Evolutionary conservation across 2,797 vertebrate genomes (phyloP), one percentile per base, ranked within the genome.

Genomic region (Melanotaenia parkinsoni): DNA sequence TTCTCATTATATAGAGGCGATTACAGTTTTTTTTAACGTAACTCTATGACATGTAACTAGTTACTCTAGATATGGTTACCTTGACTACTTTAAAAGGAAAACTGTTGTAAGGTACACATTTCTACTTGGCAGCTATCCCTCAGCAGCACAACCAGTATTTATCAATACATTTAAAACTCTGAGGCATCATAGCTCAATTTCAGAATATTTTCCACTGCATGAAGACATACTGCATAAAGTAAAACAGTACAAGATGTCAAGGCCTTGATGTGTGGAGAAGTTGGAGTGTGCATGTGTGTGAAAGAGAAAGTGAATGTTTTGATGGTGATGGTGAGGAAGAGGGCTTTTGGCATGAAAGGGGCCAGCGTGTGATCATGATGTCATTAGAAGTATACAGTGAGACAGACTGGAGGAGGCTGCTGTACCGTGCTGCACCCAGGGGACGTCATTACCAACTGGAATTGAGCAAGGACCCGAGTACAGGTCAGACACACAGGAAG

Each of bases 371-470:
- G 91, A 94, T 94, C 93, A 94, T 90, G 88, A 92, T 93, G 91
- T 93, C 92, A 94, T 94, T 92, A 94, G 91, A 84, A 89, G 89
- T 81, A 92, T 93, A 85, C 89, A 87, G 89, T 81, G 68, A 93
- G 93, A 92, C 91, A 91, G 92, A 79, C 84, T 60, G 86, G 86
- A 90, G 86, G 85, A 91, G 88, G 86, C 85, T 86, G 84, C 86
- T 80, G 84, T 74, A 76, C 89, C 26, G 76, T 56, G 58, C 81
- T 76, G 47, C 80, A 91, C 93, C 91, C 92, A 64, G 20, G 93
- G 93, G 93, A 94, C 70, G 78, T 94, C 93, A 93, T 94, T 94
- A 94, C 86, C 91, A 89, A 86, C 88, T 89, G 85, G 85, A 91
- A 90, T 68, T 82, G 84, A 89, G 88, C 84, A 82, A 83, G 86